Evolutionary conservation across 2,888 invertebrate genomes (phyloP), one percentile per base, ranked within the genome.

Genomic region (Torymus texanus): DNA sequence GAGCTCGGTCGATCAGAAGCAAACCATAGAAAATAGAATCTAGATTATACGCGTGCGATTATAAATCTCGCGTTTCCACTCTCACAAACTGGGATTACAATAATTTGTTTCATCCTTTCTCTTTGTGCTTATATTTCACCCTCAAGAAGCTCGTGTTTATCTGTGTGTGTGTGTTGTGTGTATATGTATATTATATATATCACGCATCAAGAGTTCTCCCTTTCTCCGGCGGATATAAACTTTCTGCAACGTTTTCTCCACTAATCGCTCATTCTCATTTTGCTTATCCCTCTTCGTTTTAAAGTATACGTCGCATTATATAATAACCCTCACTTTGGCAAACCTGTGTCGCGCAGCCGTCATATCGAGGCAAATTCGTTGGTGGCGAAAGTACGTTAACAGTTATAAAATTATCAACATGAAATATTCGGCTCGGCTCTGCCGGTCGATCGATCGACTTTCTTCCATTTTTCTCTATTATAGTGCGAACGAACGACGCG

Each of bases 381-480:
- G 83, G 81, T 84, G 84, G 83, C 84, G 84, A 84, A 86, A 85
- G 85, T 85, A 84, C 84, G 84, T 86, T 85, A 82, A 84, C 84
- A 84, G 21, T 82, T 85, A 78, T 82, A 81, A 81, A 79, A 79
- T 72, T 67, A 71, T 77, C 63, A 79, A 79, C 71, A 78, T 65
- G 4, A 73, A 82, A 63, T 11, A 67, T 59, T 71, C 58, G 53
- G 24, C 51, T 53, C 21, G 41, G 41, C 41, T 41, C 41, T 41
- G 18, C 18, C 51, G n/a, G 55, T 73, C 65, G 5, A 41, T 71
- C 51, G 59, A 59, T 74, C 16, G 8, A 58, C 41, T 65, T 41
- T 14, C 11, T 61, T 55, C 50, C 16, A 59, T 62, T 55, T 59
- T n/a, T 68, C 12, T 21, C 21, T 21, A 21, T 21, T 67, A 29